Evolutionary conservation across 2,797 vertebrate species (phyloP).

Genomic region (Remorina albescens): DNA sequence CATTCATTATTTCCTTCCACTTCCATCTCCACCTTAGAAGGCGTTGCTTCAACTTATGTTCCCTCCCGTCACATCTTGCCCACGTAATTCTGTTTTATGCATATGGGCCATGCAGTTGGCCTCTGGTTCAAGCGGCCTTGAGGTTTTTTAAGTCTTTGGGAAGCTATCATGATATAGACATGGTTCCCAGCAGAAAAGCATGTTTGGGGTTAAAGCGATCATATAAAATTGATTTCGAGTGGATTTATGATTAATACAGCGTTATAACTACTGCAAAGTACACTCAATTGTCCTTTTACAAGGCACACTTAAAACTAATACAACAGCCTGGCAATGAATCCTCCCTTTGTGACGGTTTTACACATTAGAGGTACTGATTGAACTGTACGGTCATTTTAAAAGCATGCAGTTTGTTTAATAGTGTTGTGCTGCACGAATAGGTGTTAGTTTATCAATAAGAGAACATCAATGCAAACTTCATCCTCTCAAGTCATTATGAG

Average conservation of each 20-base stretch:
- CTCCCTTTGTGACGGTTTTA: neutral
- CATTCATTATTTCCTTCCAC: slow-evolving; percentile 73
- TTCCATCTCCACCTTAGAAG: slow-evolving; percentile 51
- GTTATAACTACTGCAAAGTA: slow-evolving; percentile 7
- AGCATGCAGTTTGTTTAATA: slow-evolving; percentile 14
- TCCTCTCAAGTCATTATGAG: neutral
- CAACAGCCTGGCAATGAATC: neutral
- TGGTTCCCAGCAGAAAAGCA: slow-evolving; percentile 11
- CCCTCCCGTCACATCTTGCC: slow-evolving; percentile 67
- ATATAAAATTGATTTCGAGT: slow-evolving; percentile 29
- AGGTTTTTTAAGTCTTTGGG: slow-evolving; percentile 45
- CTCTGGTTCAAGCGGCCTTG: slow-evolving; percentile 43
- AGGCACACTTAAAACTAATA: neutral
- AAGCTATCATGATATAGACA: slow-evolving; percentile 20
- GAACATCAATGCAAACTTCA: slow-evolving; percentile 5
- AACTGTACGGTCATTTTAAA: neutral
- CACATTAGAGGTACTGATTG: neutral
- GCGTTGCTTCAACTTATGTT: slow-evolving; percentile 54
- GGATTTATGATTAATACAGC: slow-evolving; percentile 30
- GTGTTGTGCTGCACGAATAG: neutral
- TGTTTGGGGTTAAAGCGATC: slow-evolving; percentile 35
- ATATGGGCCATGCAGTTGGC: slow-evolving; percentile 51
- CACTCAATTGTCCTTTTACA: neutral
- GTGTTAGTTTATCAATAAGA: neutral
- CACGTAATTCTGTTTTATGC: slow-evolving; percentile 66